phyloP scores from a whole-genome alignment of 1,140 invertebrate genomes.

The Lethrus apterus region DNA sequence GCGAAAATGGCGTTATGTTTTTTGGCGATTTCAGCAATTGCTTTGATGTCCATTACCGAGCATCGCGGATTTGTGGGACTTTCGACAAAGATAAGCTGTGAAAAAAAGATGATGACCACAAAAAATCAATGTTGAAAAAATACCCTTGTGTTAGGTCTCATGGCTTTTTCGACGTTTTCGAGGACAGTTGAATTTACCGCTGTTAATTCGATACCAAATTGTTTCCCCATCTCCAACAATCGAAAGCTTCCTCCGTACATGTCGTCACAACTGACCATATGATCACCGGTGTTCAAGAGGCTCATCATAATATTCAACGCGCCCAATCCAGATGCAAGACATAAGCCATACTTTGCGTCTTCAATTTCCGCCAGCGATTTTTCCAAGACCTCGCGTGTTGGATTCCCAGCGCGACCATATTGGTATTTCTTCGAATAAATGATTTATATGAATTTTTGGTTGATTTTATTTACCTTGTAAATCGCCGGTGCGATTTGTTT shows the following conservation, averaged over 20 bases:
- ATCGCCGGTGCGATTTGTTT: neutral
- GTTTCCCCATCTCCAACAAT: constrained; percentile 52
- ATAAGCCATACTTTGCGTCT: constrained; percentile 76
- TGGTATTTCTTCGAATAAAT: constrained; percentile 67
- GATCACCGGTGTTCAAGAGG: constrained; percentile 78
- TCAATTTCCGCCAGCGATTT: constrained; percentile 86
- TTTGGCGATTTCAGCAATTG: constrained; percentile 54
- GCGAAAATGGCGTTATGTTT: constrained; percentile 69
- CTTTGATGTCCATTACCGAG: constrained; percentile 84
- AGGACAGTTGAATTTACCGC: constrained; percentile 78
- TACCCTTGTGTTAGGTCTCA: constrained; percentile 83
- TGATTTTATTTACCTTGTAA: neutral
- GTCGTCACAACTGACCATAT: constrained; percentile 87
- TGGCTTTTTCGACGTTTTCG: constrained; percentile 57
- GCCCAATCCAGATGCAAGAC: constrained; percentile 87
- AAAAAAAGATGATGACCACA: constrained; percentile 8
- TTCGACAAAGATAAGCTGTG: constrained; percentile 93
- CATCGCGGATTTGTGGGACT: constrained; percentile 96
- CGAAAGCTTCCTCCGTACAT: constrained; percentile 90
- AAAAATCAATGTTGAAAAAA: constrained; percentile 12
- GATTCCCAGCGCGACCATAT: constrained; percentile 92
- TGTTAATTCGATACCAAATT: constrained; percentile 62
- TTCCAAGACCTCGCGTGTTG: constrained; percentile 84
- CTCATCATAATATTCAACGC: constrained; percentile 69
- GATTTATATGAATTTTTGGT: neutral